Conservation (phyloP, 2,797 vertebrate genomes). For the Florisuga fusca region DNA sequence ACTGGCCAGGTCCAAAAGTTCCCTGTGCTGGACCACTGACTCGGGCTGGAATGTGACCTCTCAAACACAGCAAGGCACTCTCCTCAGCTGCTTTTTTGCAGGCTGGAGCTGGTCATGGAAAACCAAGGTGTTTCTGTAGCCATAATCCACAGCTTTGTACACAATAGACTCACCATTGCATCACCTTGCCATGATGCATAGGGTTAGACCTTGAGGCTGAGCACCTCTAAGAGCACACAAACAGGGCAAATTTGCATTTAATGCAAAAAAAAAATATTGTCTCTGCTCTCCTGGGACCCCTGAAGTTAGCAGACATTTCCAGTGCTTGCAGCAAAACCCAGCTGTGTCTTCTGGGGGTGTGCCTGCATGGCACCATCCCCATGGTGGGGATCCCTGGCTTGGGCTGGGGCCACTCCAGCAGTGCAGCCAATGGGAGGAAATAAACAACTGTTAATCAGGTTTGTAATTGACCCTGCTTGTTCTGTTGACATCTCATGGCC, state of each 20-base stretch:
- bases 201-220: not conserved
- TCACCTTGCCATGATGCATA: not conserved
- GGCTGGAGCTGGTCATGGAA: not conserved
- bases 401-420: not conserved
- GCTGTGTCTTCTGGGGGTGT: no score
- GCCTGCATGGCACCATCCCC: fast-evolving
- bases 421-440: not conserved
- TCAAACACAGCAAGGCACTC: not conserved
- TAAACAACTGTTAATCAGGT: not conserved
- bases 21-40: not conserved
- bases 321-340: not conserved
- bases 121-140: not conserved
- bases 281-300: not conserved
- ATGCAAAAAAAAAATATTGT: not conserved
- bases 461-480: not conserved
- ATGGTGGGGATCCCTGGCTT: not conserved
- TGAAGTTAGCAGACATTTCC: not conserved
- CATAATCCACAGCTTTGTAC: not conserved
- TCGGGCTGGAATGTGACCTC: not conserved
- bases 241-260: not conserved
- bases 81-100: not conserved
- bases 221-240: not conserved
- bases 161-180: fast-evolving
- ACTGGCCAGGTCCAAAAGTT: not conserved
- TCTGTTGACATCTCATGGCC: not conserved